A percentile compares a stretch with the other conserved stretches of the same genome.
Conservation (phyloP, 2,888 invertebrate genomes). For the Tetranychus truncatus region DNA sequence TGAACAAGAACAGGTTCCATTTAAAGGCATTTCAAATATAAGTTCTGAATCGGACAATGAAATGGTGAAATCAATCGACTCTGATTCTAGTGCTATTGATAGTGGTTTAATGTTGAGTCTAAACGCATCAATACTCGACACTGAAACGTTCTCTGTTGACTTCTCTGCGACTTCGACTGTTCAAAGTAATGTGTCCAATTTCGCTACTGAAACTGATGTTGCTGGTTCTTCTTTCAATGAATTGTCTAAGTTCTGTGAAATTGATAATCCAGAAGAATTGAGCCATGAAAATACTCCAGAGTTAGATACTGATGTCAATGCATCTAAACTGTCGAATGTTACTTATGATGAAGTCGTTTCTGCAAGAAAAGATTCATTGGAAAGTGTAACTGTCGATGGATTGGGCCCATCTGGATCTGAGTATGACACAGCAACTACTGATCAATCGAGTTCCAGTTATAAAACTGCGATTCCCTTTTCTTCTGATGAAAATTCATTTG, state of each 20-base stretch:
- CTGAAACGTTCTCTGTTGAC: no score
- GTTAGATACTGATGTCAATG: background rate
- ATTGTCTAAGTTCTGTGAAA: background rate
- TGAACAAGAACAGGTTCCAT: no score
- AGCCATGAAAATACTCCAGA: background rate
- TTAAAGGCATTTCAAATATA: no score
- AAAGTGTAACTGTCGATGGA: constrained; percentile 17
- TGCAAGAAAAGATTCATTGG: background rate
- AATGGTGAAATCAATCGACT: no score
- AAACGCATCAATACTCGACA: no score
- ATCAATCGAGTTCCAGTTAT: constrained; percentile 45
- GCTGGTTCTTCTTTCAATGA: background rate
- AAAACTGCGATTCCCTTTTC: constrained; percentile 44
- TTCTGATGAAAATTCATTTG: constrained; percentile 52
- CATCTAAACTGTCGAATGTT: background rate
- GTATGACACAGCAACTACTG: constrained; percentile 60
- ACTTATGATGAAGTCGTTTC: background rate
- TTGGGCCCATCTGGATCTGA: constrained; percentile 40
- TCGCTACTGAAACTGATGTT: no score
- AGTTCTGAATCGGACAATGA: no score
- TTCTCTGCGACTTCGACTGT: no score
- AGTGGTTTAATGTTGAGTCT: no score
- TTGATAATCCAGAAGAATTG: background rate
- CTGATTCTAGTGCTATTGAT: no score
- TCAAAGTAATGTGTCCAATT: no score